These are phyloP conservation scores for Ataeniobius toweri DNA, from an alignment of 2,797 vertebrate species.

Conservation along the genomic window DNA sequence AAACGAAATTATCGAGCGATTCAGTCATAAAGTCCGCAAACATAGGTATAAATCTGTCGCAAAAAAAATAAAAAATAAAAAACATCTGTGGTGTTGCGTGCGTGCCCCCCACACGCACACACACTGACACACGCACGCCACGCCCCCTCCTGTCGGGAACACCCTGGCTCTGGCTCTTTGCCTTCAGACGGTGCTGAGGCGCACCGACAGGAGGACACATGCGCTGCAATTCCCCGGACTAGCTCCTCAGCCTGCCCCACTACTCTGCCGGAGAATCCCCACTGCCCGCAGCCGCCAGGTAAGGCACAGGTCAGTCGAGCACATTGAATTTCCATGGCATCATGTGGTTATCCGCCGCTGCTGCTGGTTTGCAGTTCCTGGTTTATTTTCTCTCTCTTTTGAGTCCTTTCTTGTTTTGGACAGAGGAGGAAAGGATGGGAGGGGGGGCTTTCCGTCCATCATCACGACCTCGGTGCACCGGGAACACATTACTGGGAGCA, in stretches of 20 bases:
- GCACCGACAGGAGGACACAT: slow-evolving; percentile 43
- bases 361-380: background rate
- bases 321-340: slow-evolving; percentile 11
- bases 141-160: slow-evolving; percentile 77
- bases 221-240: slow-evolving; percentile 15
- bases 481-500: slow-evolving; percentile 41
- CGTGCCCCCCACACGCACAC: slow-evolving; percentile 14
- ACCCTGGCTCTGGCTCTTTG: slow-evolving; percentile 59
- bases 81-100: slow-evolving; percentile 10
- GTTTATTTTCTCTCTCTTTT: background rate
- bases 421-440: background rate
- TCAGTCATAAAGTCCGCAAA: slow-evolving; percentile 1
- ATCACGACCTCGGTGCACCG: slow-evolving; percentile 43
- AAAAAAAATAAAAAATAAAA: background rate
- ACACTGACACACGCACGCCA: slow-evolving; percentile 58
- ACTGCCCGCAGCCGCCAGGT: slow-evolving; percentile 51
- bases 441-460: background rate
- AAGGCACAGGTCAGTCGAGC: slow-evolving; percentile 41
- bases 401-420: slow-evolving; percentile 9
- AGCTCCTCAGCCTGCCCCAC: slow-evolving; percentile 8
- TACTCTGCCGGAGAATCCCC: slow-evolving; percentile 17
- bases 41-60: slow-evolving; percentile 31
- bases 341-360: background rate
- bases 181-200: slow-evolving; percentile 62
- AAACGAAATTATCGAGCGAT: background rate